A percentile compares a stretch with the other conserved stretches of the same genome.
Evolutionary conservation across 2,888 invertebrate genomes (phyloP).

Genomic region (Isoperla grammatica): DNA sequence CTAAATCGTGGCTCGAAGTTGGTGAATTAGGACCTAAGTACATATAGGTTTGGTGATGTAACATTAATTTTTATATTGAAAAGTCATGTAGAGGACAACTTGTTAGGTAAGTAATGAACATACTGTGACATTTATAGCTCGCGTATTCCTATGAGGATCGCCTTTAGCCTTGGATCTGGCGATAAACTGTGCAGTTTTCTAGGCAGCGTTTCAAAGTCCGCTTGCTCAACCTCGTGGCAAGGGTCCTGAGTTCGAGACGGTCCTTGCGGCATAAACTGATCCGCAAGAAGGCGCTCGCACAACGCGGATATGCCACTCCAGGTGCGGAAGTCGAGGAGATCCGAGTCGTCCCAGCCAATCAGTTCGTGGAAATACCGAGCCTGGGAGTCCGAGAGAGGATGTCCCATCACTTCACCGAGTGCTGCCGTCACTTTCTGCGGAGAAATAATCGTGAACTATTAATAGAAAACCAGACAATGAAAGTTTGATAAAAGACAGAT

Average conservation of each 20-base stretch:
- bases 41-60: no score
- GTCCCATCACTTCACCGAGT: slow-evolving; percentile 60
- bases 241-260: slow-evolving; percentile 59
- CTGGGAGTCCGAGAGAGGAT: slow-evolving; percentile 50
- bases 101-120: no score
- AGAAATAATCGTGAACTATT: no score
- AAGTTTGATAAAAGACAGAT: background rate
- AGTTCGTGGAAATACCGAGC: slow-evolving; percentile 45
- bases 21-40: no score
- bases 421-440: slow-evolving; percentile 51
- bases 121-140: slow-evolving; percentile 18
- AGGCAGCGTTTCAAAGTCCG: slow-evolving; percentile 61
- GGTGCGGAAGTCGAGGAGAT: slow-evolving; percentile 59
- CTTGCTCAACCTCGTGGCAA: slow-evolving; percentile 64
- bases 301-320: slow-evolving; percentile 77
- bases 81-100: no score
- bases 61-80: no score
- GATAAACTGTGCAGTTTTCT: slow-evolving; percentile 46
- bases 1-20: no score
- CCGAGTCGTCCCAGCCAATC: slow-evolving; percentile 51
- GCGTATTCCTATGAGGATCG: slow-evolving; percentile 47
- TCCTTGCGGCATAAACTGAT: slow-evolving; percentile 44
- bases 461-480: slow-evolving; percentile 28
- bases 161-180: slow-evolving; percentile 46
- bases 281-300: slow-evolving; percentile 64